Base-by-base conservation (phyloP, 64 coral and sea anemone species). In the Pachyseris speciosa region DNA sequence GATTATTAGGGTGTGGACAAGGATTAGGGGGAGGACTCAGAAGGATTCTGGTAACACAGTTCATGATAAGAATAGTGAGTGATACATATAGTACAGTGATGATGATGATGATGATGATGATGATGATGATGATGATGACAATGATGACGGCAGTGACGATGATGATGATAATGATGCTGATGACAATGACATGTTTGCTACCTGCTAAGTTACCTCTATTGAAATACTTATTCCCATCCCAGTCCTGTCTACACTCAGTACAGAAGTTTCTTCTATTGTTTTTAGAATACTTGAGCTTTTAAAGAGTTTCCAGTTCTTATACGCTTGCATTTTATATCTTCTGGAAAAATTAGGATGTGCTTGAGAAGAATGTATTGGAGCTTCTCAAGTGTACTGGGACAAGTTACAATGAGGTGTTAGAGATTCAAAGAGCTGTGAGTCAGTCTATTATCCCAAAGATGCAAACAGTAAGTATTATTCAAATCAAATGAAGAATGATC, bases 361-460 rank as follows among this genome's bases (percentile, higher is more conserved):
- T 96, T 28, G 88, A 91, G 19, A 65, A 80, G 51, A 96, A 96
- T 76, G 22, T 65, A 40, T 52, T 93, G 78, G 94, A 96, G 37
- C 66, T 96, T 31, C 81, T 96, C 1, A 96, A 89, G 49, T 65
- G 68, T 9, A 93, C 90, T 93, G 91, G 94, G 41, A 61, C 49
- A 34, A 93, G 78, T 66, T 93, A 93, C 69, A 28, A 63, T 26
- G 90, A 96, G 58, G 43, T 96, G 37, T 32, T 89, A 75, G 86
- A 89, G 2, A 93, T 96, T 22, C 69, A 89, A 58, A 89, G 41
- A 79, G 91, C 86, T 64, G 72, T 87, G 22, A 89, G 94, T 73
- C 83, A 78, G 74, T 80, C 91, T 47, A 69, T 90, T 72, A 51
- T 67, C 9, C 94, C 94, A 30, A 96, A 65, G 36, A 28, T 84